These are phyloP conservation scores for Polypterus senegalus DNA, from an alignment of 2,113 vertebrate genomes.

Conservation along the genomic window DNA sequence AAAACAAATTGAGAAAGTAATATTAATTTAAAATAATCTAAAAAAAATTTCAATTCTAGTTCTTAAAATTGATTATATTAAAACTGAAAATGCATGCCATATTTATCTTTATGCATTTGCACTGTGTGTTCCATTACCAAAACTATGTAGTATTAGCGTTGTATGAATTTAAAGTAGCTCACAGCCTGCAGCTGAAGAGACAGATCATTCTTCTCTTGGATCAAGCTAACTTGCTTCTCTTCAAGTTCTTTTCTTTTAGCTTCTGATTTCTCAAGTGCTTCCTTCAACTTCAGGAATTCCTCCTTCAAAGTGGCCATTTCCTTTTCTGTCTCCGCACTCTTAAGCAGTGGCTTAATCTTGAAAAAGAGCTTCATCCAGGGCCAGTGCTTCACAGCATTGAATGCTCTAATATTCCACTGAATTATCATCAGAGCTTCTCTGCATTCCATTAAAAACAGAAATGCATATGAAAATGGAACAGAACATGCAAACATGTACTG, in stretches of 20 bases:
- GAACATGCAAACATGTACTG: neutral
- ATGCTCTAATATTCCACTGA: slow-evolving; percentile 87
- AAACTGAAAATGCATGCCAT: neutral
- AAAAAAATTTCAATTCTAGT: neutral
- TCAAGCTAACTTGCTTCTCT: slow-evolving; percentile 77
- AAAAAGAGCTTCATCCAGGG: slow-evolving; percentile 96
- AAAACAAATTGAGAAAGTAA: no score
- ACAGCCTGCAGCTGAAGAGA: slow-evolving; percentile 82
- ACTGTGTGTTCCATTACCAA: neutral
- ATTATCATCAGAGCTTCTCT: slow-evolving; percentile 76
- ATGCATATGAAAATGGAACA: neutral
- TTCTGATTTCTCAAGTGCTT: slow-evolving; percentile 73
- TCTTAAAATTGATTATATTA: neutral
- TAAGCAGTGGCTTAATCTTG: slow-evolving; percentile 86
- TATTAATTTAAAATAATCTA: neutral
- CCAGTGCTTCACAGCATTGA: slow-evolving; percentile 86
- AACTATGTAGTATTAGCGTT: neutral
- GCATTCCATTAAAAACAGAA: neutral
- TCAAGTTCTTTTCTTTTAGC: slow-evolving; percentile 78
- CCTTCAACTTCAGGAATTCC: slow-evolving; percentile 72
- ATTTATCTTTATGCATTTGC: neutral
- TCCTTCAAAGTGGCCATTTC: slow-evolving; percentile 70
- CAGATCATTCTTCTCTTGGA: slow-evolving; percentile 86
- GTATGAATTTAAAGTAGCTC: slow-evolving; percentile 26
- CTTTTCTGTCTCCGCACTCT: slow-evolving; percentile 77